Percentiles rank a stretch among this genome's conserved stretches.
These are phyloP conservation scores for Heliconius erato DNA, from an alignment of 2,888 invertebrate species.

Conservation along the genomic window DNA sequence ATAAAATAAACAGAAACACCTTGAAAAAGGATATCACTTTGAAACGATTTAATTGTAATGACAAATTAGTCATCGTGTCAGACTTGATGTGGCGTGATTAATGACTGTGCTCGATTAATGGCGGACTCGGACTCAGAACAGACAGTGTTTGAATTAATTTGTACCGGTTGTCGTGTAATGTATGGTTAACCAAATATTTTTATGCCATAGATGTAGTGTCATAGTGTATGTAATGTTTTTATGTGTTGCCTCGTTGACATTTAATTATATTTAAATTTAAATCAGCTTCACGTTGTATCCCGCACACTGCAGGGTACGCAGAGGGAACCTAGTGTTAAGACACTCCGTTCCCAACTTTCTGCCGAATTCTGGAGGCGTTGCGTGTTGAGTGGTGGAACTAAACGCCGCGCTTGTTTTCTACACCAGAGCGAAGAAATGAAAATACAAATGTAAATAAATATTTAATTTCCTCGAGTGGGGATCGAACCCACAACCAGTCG, in stretches of 20 bases:
- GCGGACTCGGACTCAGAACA: slow-evolving; percentile 18
- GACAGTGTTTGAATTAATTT: slow-evolving; percentile 36
- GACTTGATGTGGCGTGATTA: slow-evolving; percentile 50
- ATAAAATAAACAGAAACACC: neutral
- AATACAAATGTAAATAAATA: too few relatives aligned
- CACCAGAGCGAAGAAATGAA: too few relatives aligned
- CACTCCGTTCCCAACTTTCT: too few relatives aligned
- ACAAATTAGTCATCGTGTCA: slow-evolving; percentile 43
- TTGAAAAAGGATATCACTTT: neutral
- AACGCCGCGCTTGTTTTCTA: too few relatives aligned
- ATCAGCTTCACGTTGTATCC: too few relatives aligned
- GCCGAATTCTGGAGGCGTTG: too few relatives aligned
- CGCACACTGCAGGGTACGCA: too few relatives aligned
- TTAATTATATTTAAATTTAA: slow-evolving; percentile 7
- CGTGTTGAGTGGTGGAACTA: too few relatives aligned
- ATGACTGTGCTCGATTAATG: slow-evolving; percentile 48
- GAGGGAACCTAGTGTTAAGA: too few relatives aligned
- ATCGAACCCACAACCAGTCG: too few relatives aligned
- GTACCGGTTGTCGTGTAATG: slow-evolving; percentile 44
- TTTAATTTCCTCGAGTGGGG: too few relatives aligned
- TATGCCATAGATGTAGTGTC: slow-evolving; percentile 45
- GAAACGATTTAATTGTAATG: slow-evolving; percentile 35
- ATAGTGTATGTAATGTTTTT: slow-evolving; percentile 10
- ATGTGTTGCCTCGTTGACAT: slow-evolving; percentile 20
- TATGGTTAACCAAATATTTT: slow-evolving; percentile 44